phyloP scores from a whole-genome alignment of 2,888 invertebrate species.

The Coenonympha glycerion region DNA sequence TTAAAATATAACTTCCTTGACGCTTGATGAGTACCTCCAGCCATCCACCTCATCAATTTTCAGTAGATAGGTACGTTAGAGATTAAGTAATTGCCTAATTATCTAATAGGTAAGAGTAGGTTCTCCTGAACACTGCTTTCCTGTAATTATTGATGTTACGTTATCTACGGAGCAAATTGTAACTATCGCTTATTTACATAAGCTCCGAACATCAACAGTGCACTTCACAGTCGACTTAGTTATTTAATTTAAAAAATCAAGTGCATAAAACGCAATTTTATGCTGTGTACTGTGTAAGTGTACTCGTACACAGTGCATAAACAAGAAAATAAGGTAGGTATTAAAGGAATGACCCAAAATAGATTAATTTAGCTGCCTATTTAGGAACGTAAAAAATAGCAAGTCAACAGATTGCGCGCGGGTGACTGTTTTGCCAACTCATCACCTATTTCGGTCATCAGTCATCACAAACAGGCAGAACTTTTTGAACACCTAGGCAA shows the following conservation, averaged over 20 bases:
- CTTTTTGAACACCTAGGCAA: not conserved
- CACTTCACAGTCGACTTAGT: too few relatives aligned
- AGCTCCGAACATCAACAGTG: not conserved
- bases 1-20: too few relatives aligned
- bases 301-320: too few relatives aligned
- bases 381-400: not conserved
- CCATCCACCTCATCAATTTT: not conserved
- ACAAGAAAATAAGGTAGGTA: too few relatives aligned
- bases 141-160: constrained; percentile 1
- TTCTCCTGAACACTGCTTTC: not conserved
- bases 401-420: not conserved
- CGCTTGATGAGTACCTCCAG: too few relatives aligned
- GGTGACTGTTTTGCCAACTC: not conserved
- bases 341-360: too few relatives aligned
- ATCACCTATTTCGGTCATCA: not conserved
- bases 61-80: too few relatives aligned
- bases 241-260: too few relatives aligned
- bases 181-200: constrained; percentile 7
- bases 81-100: too few relatives aligned
- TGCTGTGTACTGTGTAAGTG: not conserved
- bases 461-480: not conserved
- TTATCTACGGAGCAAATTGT: not conserved
- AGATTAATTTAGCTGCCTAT: not conserved
- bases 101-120: not conserved
- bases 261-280: too few relatives aligned